Evolutionary conservation across 1,140 invertebrate species (phyloP).

Genomic region (Leptinotarsa texana): DNA sequence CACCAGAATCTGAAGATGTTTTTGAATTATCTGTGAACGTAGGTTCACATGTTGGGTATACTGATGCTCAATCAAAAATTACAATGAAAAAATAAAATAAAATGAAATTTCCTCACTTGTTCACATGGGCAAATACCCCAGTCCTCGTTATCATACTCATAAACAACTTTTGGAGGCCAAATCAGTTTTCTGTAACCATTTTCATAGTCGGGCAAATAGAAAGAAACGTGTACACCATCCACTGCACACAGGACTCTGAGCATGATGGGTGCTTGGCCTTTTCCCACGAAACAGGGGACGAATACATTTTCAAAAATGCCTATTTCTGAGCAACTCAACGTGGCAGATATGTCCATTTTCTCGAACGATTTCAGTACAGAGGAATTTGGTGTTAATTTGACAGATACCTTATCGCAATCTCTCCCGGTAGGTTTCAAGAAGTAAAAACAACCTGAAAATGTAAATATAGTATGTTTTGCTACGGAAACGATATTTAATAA

Average conservation of each 20-base stretch:
- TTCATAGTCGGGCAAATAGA: constrained; percentile 38
- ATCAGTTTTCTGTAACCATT: constrained; percentile 34
- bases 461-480: background rate
- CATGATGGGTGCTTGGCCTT: constrained; percentile 32
- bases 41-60: too few species aligned
- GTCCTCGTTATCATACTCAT: constrained; percentile 27
- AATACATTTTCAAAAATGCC: constrained; percentile 45
- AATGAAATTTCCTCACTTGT: constrained; percentile 18
- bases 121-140: constrained; percentile 30
- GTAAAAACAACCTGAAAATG: constrained; percentile 32
- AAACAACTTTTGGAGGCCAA: constrained; percentile 44
- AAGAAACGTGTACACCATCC: constrained; percentile 39
- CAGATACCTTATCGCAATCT: constrained; percentile 30
- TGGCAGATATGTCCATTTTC: constrained; percentile 32
- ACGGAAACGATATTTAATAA: background rate
- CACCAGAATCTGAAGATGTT: too few species aligned
- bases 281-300: constrained; percentile 44
- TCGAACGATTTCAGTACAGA: constrained; percentile 23
- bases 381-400: constrained; percentile 37
- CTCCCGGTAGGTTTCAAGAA: constrained; percentile 39
- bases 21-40: too few species aligned
- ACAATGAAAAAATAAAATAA: background rate
- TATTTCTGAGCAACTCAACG: constrained; percentile 34
- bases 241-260: constrained; percentile 41
- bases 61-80: too few species aligned